These are phyloP conservation scores for Hemicentrotus pulcherrimus DNA, from an alignment of 35 echinoderm and acorn worm species.

Conservation along the genomic window DNA sequence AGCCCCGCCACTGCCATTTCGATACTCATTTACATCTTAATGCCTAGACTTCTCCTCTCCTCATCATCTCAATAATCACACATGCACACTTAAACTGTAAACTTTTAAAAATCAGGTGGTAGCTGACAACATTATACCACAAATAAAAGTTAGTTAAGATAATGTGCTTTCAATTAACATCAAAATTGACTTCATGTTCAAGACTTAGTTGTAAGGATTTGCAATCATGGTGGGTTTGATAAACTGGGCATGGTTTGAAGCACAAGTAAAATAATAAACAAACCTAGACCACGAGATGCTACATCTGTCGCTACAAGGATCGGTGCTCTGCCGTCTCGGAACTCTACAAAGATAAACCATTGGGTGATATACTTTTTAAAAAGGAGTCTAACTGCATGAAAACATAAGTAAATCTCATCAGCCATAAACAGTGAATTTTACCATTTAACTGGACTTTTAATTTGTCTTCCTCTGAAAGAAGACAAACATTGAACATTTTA, in stretches of 20 bases:
- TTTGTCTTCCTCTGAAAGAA: too few species aligned
- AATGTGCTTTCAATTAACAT: not conserved
- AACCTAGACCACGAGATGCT: conserved; percentile 96
- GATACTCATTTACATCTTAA: conserved; percentile 40
- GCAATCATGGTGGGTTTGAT: not conserved
- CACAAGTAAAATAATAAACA: conserved; percentile 48
- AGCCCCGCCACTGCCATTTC: conserved; percentile 49
- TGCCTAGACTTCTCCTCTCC: not conserved
- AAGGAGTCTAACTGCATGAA: too few species aligned
- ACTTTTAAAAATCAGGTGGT: not conserved
- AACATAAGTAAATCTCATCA: too few species aligned
- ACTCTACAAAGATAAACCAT: conserved; percentile 71
- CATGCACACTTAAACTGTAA: conserved; percentile 19
- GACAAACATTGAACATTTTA: too few species aligned
- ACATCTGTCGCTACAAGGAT: conserved; percentile 97
- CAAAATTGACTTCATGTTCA: not conserved
- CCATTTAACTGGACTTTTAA: too few species aligned
- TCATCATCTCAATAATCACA: not conserved
- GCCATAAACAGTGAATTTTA: too few species aligned
- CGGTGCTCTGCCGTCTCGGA: conserved; percentile 84
- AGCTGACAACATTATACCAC: not conserved
- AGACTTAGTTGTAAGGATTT: not conserved
- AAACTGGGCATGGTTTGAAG: not conserved
- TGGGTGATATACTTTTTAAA: too few species aligned
- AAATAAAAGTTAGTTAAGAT: not conserved